A percentile compares a stretch with the other conserved stretches of the same genome.
These are phyloP conservation scores for Azorinus chamasolen DNA, from an alignment of 2,888 invertebrate species.

Conservation along the genomic window DNA sequence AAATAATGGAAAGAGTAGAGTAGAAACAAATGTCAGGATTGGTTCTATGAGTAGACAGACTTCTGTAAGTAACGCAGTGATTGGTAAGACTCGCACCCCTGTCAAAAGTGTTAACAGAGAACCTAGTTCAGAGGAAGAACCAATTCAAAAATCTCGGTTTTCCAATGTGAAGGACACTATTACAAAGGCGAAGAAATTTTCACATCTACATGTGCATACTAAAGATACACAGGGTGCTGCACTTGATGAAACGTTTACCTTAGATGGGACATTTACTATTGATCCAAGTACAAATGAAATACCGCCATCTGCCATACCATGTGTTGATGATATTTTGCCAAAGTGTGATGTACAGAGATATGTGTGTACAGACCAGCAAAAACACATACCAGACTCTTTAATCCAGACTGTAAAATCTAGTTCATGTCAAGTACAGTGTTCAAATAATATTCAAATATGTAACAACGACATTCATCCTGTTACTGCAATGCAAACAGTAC, in stretches of 20 bases:
- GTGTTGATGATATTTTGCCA: constrained; percentile 18
- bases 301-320: constrained; percentile 17
- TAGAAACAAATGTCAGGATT: not conserved
- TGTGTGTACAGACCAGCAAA: not conserved
- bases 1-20: not conserved
- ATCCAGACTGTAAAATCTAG: constrained; percentile 1
- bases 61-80: constrained; percentile 4
- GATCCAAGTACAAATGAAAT: constrained; percentile 17
- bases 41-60: not conserved
- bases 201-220: constrained; percentile 25
- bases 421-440: too few relatives aligned
- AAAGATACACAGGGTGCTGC: not conserved
- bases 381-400: not conserved
- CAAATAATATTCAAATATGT: too few relatives aligned
- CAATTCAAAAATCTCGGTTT: constrained; percentile 38
- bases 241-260: constrained; percentile 5
- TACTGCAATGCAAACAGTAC: too few relatives aligned
- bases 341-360: not conserved
- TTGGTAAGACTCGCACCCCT: too few relatives aligned
- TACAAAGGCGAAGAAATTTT: constrained; percentile 58
- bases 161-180: constrained; percentile 61
- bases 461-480: too few relatives aligned
- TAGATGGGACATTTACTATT: constrained; percentile 55
- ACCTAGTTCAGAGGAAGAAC: constrained; percentile 29
- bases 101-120: constrained; percentile 18